Evolutionary conservation across 2,797 vertebrate species (phyloP).

Genomic region (Macropodus opercularis): DNA sequence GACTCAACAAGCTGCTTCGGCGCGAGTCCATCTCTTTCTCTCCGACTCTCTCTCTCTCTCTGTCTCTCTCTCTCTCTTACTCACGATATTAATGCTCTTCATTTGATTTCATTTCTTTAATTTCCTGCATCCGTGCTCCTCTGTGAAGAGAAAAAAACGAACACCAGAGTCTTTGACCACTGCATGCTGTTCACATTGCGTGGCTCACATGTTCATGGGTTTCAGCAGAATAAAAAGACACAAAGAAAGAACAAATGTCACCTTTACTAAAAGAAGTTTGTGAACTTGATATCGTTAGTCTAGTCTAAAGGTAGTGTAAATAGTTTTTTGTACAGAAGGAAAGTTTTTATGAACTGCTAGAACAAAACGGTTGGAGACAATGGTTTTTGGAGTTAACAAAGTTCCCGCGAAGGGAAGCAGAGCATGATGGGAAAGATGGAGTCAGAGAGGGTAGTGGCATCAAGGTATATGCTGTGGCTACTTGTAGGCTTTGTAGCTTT

Average conservation of each 20-base stretch:
- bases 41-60: slow-evolving; percentile 29
- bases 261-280: slow-evolving; percentile 48
- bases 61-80: slow-evolving; percentile 23
- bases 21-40: slow-evolving; percentile 44
- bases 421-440: slow-evolving; percentile 63
- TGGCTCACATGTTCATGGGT: slow-evolving; percentile 39
- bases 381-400: slow-evolving; percentile 20
- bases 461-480: neutral
- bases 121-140: slow-evolving; percentile 15
- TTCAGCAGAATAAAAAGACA: slow-evolving; percentile 42
- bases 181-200: slow-evolving; percentile 48
- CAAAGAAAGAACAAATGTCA: slow-evolving; percentile 26
- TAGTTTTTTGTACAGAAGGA: slow-evolving; percentile 64
- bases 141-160: slow-evolving; percentile 28
- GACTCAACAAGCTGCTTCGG: slow-evolving; percentile 67
- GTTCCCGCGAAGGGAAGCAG: neutral
- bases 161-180: slow-evolving; percentile 5
- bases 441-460: slow-evolving; percentile 11
- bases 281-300: slow-evolving; percentile 59
- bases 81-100: slow-evolving; percentile 26
- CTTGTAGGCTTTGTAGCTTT: too few relatives aligned
- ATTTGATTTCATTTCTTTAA: slow-evolving; percentile 20
- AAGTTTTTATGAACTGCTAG: slow-evolving; percentile 42
- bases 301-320: slow-evolving; percentile 62
- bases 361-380: slow-evolving; percentile 7